phyloP scores from a whole-genome alignment of 2,113 vertebrate genomes.

The Hyperopisus bebe region DNA sequence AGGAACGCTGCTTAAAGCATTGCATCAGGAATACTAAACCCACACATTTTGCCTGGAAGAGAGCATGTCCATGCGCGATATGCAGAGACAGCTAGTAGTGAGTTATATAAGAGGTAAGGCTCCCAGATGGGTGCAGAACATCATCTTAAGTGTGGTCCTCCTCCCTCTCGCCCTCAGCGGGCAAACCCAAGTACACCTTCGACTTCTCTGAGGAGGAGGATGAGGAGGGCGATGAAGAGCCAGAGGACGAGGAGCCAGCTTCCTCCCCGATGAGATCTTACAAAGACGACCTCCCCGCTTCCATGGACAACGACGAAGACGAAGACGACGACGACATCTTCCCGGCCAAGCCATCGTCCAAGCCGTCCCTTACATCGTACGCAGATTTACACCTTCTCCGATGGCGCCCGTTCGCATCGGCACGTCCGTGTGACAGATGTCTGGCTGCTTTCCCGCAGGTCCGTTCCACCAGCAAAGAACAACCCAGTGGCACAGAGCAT shows the following conservation, averaged over 20 bases:
- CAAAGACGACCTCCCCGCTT: constrained; percentile 71
- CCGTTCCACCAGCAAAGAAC: constrained; percentile 66
- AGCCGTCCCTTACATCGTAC: constrained; percentile 43
- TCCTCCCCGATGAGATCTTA: constrained; percentile 72
- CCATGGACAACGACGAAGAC: constrained; percentile 44
- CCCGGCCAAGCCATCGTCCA: constrained; percentile 60
- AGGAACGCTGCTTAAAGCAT: background rate
- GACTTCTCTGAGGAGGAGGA: constrained; percentile 96
- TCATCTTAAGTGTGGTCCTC: background rate
- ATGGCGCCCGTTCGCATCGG: background rate
- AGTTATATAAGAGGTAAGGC: background rate
- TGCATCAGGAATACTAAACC: background rate
- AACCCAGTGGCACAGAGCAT: constrained; percentile 49
- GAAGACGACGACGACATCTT: constrained; percentile 69
- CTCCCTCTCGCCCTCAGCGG: constrained; percentile 57
- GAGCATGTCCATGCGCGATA: background rate
- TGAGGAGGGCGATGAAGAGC: constrained; percentile 66
- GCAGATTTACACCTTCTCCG: background rate
- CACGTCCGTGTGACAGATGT: background rate
- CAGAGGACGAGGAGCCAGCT: constrained; percentile 66
- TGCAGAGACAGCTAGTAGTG: background rate
- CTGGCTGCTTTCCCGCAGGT: constrained; percentile 45
- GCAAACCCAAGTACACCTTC: constrained; percentile 94
- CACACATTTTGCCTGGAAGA: background rate
- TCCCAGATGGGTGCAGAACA: background rate